Percentiles rank a stretch among this genome's conserved stretches.
phyloP scores from a whole-genome alignment of 2,113 vertebrate genomes.

The Mastomys natalensis region DNA sequence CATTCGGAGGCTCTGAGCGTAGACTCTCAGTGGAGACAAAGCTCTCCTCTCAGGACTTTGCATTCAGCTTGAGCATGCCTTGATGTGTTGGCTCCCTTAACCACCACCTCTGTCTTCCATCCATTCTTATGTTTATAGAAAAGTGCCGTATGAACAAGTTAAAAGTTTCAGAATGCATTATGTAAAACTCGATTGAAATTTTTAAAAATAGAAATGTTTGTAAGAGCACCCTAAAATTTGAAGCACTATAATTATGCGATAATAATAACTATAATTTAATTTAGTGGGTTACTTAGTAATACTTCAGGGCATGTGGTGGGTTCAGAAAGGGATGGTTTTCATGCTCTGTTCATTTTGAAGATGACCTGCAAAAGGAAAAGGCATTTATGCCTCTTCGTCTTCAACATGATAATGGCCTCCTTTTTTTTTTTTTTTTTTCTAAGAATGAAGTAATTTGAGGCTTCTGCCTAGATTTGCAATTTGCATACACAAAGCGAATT shows the following conservation, averaged over 20 bases:
- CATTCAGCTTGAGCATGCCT: background rate
- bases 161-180: background rate
- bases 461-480: constrained; percentile 66
- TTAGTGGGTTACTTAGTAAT: constrained; percentile 14
- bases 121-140: background rate
- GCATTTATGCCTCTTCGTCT: constrained; percentile 57
- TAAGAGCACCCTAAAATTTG: constrained; percentile 36
- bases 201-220: constrained; percentile 13
- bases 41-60: background rate
- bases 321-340: constrained; percentile 40
- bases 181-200: background rate
- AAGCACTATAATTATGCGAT: constrained; percentile 8
- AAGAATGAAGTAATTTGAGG: constrained; percentile 68
- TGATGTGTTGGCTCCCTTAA: background rate
- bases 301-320: constrained; percentile 10
- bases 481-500: constrained; percentile 81
- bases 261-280: background rate
- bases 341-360: constrained; percentile 33
- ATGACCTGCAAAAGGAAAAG: constrained; percentile 44
- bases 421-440: constrained; percentile 23
- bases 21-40: background rate
- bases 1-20: background rate
- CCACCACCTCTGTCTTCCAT: background rate
- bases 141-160: background rate
- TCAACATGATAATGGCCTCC: constrained; percentile 49